Evolutionary conservation across 1,140 invertebrate genomes (phyloP).

Genomic region (Aphis gossypii): DNA sequence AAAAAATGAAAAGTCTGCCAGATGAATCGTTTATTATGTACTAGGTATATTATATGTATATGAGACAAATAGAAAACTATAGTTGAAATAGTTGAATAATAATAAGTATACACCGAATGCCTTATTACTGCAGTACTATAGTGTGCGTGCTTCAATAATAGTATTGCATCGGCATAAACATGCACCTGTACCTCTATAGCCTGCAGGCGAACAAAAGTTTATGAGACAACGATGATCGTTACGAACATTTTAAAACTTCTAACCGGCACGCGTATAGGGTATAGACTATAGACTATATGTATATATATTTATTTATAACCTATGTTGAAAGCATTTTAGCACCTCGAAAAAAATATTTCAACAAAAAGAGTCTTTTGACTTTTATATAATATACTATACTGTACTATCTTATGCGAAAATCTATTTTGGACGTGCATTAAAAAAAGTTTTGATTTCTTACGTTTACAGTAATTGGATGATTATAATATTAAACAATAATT

Average conservation of each 20-base stretch:
- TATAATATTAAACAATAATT: background rate
- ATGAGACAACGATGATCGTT: background rate
- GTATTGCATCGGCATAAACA: background rate
- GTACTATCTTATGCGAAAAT: background rate
- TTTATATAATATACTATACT: background rate
- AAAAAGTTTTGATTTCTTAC: background rate
- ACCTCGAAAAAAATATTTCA: background rate
- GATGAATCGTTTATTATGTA: background rate
- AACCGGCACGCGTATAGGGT: background rate
- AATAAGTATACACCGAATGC: background rate
- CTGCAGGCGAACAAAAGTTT: background rate
- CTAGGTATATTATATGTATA: background rate
- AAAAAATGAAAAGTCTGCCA: background rate
- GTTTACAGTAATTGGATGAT: background rate
- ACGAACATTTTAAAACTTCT: background rate
- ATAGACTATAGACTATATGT: background rate
- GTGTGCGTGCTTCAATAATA: background rate
- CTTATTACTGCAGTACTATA: background rate
- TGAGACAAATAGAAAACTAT: background rate
- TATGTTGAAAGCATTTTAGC: background rate
- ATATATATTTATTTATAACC: background rate
- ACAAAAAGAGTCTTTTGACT: background rate
- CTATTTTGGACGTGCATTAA: background rate
- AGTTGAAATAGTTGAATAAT: background rate
- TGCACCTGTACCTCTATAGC: background rate